Conservation (phyloP, 2,888 invertebrate genomes). For the Drosophila kuntzei region DNA sequence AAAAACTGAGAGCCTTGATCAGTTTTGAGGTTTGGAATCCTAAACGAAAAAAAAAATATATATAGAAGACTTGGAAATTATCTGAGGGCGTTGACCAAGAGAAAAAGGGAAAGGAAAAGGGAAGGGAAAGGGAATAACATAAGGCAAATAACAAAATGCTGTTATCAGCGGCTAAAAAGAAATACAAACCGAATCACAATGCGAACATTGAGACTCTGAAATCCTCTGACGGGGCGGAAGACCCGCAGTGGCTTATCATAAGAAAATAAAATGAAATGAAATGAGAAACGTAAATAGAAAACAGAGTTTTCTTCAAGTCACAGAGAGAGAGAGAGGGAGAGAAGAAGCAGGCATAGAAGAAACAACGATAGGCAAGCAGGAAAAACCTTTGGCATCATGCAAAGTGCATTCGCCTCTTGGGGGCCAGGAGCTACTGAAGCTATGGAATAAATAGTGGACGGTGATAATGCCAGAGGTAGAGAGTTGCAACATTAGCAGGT, state of each 20-base stretch:
- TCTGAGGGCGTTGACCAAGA: slow-evolving; percentile 68
- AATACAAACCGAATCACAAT: slow-evolving; percentile 22
- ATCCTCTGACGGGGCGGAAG: slow-evolving; percentile 71
- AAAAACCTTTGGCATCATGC: slow-evolving; percentile 67
- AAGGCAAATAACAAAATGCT: slow-evolving; percentile 35
- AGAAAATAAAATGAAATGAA: slow-evolving; percentile 22
- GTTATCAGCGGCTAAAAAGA: slow-evolving; percentile 45
- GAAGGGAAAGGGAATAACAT: slow-evolving; percentile 24
- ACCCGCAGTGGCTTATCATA: slow-evolving; percentile 75
- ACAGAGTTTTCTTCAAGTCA: slow-evolving; percentile 27
- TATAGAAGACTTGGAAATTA: neutral
- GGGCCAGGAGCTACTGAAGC: slow-evolving; percentile 50
- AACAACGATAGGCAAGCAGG: slow-evolving; percentile 47
- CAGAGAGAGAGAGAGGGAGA: slow-evolving; percentile 1
- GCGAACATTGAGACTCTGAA: slow-evolving; percentile 32
- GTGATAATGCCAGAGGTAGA: slow-evolving; percentile 61
- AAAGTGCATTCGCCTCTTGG: slow-evolving; percentile 73
- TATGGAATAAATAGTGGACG: slow-evolving; percentile 38
- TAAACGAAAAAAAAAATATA: neutral
- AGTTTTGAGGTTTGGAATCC: slow-evolving; percentile 11
- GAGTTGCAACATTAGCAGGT: slow-evolving; percentile 59
- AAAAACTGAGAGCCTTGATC: slow-evolving; percentile 28
- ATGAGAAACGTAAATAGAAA: slow-evolving; percentile 38
- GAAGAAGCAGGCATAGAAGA: slow-evolving; percentile 10
- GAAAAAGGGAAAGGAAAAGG: slow-evolving; percentile 14